Conservation (phyloP, 2,888 invertebrate genomes). For the Amphipoea oculea region DNA sequence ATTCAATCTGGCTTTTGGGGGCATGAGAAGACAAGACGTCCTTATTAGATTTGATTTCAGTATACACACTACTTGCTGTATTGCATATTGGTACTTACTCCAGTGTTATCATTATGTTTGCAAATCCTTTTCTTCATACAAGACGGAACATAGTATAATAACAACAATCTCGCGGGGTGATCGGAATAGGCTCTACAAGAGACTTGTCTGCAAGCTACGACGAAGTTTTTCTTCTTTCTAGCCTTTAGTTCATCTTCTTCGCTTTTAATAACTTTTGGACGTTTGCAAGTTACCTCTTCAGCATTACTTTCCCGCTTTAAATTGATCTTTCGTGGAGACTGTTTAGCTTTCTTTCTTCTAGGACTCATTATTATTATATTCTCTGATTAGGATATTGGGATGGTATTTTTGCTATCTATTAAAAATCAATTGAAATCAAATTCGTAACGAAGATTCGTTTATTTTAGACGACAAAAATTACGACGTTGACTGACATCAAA, state of each 20-base stretch:
- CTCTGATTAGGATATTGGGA: not conserved
- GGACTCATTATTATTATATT: constrained; percentile 74
- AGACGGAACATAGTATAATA: constrained; percentile 78
- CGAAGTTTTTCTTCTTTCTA: constrained; percentile 80
- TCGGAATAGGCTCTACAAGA: constrained; percentile 80
- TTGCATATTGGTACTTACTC: constrained; percentile 66
- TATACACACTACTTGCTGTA: not conserved
- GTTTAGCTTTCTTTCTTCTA: constrained; percentile 74
- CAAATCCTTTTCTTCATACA: constrained; percentile 75
- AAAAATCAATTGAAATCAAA: not conserved
- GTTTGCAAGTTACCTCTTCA: constrained; percentile 68
- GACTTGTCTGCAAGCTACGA: constrained; percentile 82
- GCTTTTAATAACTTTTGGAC: constrained; percentile 68
- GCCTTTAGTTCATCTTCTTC: constrained; percentile 72
- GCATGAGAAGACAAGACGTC: not conserved
- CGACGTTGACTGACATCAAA: too few species aligned
- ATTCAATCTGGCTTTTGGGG: not conserved
- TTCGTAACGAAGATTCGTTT: not conserved
- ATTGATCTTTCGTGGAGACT: constrained; percentile 32
- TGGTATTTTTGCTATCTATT: not conserved
- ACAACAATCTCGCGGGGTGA: constrained; percentile 75
- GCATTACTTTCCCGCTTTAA: constrained; percentile 68
- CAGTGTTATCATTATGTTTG: constrained; percentile 73
- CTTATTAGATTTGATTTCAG: not conserved
- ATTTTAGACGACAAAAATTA: not conserved